Base-by-base conservation (phyloP, 2,113 vertebrate genomes). In the Eublepharis macularius region DNA sequence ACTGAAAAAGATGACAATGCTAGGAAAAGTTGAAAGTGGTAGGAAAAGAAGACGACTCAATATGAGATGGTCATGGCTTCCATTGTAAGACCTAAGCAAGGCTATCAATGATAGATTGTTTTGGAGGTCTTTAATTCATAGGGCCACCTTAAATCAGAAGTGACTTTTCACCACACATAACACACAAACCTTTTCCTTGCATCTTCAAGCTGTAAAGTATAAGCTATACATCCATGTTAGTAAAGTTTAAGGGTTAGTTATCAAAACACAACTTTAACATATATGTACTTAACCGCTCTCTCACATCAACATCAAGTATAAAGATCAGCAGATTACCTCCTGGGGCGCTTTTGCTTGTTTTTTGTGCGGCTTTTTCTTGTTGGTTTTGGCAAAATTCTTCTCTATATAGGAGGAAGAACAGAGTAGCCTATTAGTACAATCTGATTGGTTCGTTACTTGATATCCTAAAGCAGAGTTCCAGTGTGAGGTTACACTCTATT, bases 291-390 rank as follows among this genome's bases (percentile, higher is more conserved):
- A 14, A 72, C 19, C 14, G 11, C 1, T 65, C 17, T 83, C 54
- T 63, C 16, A 16, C 19, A 65, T 24, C 24, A 65, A 45, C 11
- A n/a, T 21, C 43, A 36, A 11, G 47, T 24, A 49, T 29, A 51
- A 34, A 76, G 29, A 49, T 68, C 16, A 45, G 26, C 43, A 0
- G 51, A 36, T 96, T 92, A 99, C 99, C 98, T 99, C 83, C 98
- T 98, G 39, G 98, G 98, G 92, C 98, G 98, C 93, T 99, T 99
- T 87, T 99, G 98, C 96, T 99, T 99, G 92, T 99, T 99, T 97
- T 99, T 99, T 69, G 96, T 98, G 82, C 98, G 98, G 93, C 98
- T 99, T 98, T 99, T 99, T 93, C 98, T 97, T 90, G 98, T 99
- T 92, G 98, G 98, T 89, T 99, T 99, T 77, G 98, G 98, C 92